A percentile compares a stretch with the other conserved stretches of the same genome.
These are phyloP conservation scores for Exocentrus adspersus DNA, from an alignment of 2,888 invertebrate genomes.

Conservation along the genomic window DNA sequence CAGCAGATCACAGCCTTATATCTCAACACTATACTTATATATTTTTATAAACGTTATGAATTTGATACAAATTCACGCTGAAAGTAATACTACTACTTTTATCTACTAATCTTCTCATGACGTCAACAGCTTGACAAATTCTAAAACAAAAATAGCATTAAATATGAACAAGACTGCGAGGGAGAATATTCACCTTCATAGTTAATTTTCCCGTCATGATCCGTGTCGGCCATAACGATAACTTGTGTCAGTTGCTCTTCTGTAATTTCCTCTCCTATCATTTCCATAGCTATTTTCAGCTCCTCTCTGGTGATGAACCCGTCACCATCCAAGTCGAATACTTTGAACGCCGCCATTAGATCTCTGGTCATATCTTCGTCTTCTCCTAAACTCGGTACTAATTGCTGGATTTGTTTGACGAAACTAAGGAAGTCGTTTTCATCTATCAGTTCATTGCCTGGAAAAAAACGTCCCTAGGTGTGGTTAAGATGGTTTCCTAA, in stretches of 20 bases:
- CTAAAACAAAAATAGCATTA: constrained; percentile 32
- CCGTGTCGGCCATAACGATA: constrained; percentile 78
- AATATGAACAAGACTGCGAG: no score
- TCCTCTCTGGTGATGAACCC: constrained; percentile 89
- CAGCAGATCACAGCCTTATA: constrained; percentile 23
- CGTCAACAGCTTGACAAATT: constrained; percentile 42
- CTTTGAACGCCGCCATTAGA: constrained; percentile 87
- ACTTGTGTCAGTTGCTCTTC: constrained; percentile 80
- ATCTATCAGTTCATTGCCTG: constrained; percentile 79
- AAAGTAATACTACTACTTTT: neutral
- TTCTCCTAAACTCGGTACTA: constrained; percentile 70
- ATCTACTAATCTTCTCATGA: constrained; percentile 27
- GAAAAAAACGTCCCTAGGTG: no score
- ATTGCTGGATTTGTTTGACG: constrained; percentile 78
- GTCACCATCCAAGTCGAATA: constrained; percentile 90
- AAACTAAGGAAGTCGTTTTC: constrained; percentile 83
- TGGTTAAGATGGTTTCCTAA: no score
- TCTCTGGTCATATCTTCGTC: constrained; percentile 79
- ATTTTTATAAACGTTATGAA: constrained; percentile 10
- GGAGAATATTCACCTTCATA: no score
- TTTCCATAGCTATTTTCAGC: constrained; percentile 80
- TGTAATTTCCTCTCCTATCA: constrained; percentile 82
- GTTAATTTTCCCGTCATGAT: constrained; percentile 83
- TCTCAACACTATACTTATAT: constrained; percentile 14
- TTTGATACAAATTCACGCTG: constrained; percentile 26